A percentile compares a stretch with the other conserved stretches of the same genome.
Evolutionary conservation across 1,140 invertebrate species (phyloP).

Genomic region (Papilio dardanus): DNA sequence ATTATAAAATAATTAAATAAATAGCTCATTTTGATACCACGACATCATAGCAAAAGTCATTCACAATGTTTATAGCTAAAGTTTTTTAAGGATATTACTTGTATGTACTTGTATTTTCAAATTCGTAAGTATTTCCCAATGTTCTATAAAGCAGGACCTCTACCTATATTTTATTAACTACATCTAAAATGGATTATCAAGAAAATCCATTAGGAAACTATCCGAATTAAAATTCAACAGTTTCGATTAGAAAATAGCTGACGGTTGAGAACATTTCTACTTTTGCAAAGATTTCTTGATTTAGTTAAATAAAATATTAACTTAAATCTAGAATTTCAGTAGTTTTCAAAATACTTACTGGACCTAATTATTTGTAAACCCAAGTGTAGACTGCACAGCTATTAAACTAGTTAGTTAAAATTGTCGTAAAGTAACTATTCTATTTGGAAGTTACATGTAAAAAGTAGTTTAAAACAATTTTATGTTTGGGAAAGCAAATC

Average conservation of each 20-base stretch:
- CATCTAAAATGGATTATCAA: neutral
- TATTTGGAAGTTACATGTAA: too few relatives aligned
- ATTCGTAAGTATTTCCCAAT: too few relatives aligned
- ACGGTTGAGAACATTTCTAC: neutral
- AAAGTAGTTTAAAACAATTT: too few relatives aligned
- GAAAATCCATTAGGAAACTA: constrained; percentile 27
- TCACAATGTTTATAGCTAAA: too few relatives aligned
- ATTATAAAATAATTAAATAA: constrained; percentile 19
- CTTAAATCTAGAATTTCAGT: neutral
- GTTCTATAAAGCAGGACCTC: too few relatives aligned
- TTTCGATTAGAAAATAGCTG: neutral
- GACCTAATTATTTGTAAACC: too few relatives aligned
- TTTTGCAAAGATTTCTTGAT: neutral
- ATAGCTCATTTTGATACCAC: neutral
- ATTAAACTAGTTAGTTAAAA: too few relatives aligned
- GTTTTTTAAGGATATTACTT: too few relatives aligned
- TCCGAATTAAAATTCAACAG: neutral
- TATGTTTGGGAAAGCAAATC: too few relatives aligned
- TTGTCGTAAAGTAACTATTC: too few relatives aligned
- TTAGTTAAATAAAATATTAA: neutral
- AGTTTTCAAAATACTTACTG: neutral
- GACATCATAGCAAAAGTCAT: neutral
- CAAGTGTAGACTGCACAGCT: too few relatives aligned
- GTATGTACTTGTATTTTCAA: too few relatives aligned
- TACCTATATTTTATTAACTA: neutral